Base-by-base conservation (phyloP, 2,113 vertebrate genomes). In the Bucco capensis region DNA sequence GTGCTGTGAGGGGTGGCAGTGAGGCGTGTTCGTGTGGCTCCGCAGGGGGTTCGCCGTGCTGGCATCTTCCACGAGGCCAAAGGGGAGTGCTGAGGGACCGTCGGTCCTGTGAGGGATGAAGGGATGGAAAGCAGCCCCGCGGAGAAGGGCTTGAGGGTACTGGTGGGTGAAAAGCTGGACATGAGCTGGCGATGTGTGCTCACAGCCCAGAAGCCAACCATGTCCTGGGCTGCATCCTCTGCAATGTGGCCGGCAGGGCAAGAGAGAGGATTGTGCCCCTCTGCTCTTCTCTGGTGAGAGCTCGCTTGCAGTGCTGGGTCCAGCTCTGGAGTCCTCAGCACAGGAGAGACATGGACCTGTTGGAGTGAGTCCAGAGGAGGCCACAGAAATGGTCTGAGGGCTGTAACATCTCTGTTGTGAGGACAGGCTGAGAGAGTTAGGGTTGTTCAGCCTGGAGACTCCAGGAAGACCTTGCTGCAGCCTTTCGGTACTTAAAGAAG, bases 1-100 rank as follows among this genome's bases (percentile, higher is more conserved):
- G 40, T 30, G 15, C 18, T 7, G 33, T 6, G 35, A 9, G 5
- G 1, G 21, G 3, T 1, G 21, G 1, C 2, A 0, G 18, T 7
- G 5, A 0, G 1, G 0, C 12, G 3, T 9, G 0, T 21, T 3
- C 8, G 0, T 0, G 14, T 1, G 53, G 10, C 1, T 16, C 31
- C 23, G 62, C 12, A 0, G 28, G 0, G 28, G 16, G 2, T 0
- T 19, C 17, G 13, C 22, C 9, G 1, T 10, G 37, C 8, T 44
- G 1, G 23, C 7, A 22, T 8, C 27, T 18, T 5, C 18, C 28
- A 12, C 47, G 4, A 7, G 5, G 5, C 4, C 33, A 1, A n/a
- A 4, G 19, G 3, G 31, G 33, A 14, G 10, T 53, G 27, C n/a
- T 3, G 0, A 10, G 19, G n/a, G 27, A 17, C 16, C 3, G 8